phyloP scores from a whole-genome alignment of 2,888 invertebrate genomes.

The Heliconius sara region DNA sequence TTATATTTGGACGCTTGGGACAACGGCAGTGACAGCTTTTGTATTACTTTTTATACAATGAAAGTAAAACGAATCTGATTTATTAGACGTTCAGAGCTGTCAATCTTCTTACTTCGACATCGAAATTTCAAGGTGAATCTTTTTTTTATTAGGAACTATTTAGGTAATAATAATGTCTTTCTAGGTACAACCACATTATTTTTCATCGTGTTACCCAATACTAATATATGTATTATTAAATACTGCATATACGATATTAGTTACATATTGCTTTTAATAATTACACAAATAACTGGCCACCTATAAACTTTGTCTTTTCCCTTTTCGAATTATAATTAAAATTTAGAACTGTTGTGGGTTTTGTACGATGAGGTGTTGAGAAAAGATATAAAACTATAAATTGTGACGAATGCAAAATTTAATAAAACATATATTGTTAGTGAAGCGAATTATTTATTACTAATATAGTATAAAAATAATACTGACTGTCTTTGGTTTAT shows the following conservation, averaged over 20 bases:
- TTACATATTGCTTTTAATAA: too few relatives aligned
- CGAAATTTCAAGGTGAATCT: slow-evolving; percentile 1
- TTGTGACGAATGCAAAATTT: too few relatives aligned
- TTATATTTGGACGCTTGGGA: slow-evolving; percentile 11
- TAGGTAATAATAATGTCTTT: background rate
- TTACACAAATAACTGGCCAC: too few relatives aligned
- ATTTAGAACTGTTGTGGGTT: too few relatives aligned
- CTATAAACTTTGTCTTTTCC: too few relatives aligned
- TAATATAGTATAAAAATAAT: too few relatives aligned
- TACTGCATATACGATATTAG: background rate
- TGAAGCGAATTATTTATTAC: too few relatives aligned
- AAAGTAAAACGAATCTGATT: slow-evolving; percentile 23
- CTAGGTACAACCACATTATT: background rate
- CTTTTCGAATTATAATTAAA: too few relatives aligned
- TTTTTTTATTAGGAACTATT: background rate
- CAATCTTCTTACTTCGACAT: background rate
- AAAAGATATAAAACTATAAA: too few relatives aligned
- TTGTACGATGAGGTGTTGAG: too few relatives aligned
- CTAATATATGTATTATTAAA: background rate
- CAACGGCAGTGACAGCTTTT: background rate
- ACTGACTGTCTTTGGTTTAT: background rate
- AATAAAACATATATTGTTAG: too few relatives aligned
- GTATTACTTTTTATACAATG: slow-evolving; percentile 13
- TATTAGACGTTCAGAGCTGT: slow-evolving; percentile 11
- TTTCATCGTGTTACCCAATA: background rate